Evolutionary conservation across 92 coral and sea anemone species (phyloP).

Genomic region (Desmophyllum pertusum): DNA sequence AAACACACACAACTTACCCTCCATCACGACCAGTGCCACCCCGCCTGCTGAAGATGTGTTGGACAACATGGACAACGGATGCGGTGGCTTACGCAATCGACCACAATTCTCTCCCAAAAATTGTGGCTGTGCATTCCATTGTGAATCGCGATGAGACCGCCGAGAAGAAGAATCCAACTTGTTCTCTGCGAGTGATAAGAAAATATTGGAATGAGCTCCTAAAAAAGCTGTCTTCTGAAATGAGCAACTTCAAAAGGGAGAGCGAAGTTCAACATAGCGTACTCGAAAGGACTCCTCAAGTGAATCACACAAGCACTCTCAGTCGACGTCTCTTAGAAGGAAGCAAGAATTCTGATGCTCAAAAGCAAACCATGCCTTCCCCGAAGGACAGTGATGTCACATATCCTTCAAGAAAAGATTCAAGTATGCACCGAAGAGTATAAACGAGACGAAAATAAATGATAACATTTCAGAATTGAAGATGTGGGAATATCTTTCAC

Average conservation of each 20-base stretch:
- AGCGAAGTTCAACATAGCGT: neutral
- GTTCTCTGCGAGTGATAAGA: neutral
- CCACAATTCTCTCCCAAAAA: conserved; percentile 74
- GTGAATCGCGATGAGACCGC: conserved; percentile 37
- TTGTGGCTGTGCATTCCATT: conserved; percentile 87
- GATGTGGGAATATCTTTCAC: conserved; percentile 12
- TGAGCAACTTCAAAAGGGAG: neutral
- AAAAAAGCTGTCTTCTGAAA: neutral
- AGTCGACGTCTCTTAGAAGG: neutral
- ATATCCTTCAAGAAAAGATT: neutral
- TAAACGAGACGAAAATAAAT: neutral
- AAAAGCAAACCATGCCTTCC: neutral
- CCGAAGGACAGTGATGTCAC: neutral
- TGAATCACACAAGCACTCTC: neutral
- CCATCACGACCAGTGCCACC: conserved; percentile 1
- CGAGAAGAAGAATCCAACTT: neutral
- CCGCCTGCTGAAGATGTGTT: neutral
- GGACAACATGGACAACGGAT: conserved; percentile 8
- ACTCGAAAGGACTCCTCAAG: neutral
- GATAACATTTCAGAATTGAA: neutral
- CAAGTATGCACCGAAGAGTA: neutral
- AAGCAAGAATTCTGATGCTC: neutral
- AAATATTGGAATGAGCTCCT: conserved; percentile 17
- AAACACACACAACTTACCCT: neutral
- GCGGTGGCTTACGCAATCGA: conserved; percentile 86